Evolutionary conservation across 2,888 invertebrate species (phyloP), one percentile per base, ranked within the genome.

Genomic region (Limenitis camilla): DNA sequence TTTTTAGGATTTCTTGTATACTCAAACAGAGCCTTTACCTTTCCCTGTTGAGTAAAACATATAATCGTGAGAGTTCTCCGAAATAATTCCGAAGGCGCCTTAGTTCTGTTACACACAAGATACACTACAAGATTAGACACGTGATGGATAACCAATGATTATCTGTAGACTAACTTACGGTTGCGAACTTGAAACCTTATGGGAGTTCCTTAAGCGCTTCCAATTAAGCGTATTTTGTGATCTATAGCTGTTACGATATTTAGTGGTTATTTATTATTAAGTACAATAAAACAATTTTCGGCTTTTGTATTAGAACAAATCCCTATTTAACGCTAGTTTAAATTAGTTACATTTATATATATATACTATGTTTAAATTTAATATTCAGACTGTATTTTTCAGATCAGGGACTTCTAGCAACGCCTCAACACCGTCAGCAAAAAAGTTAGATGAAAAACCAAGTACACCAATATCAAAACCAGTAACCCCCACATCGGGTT

Each of bases 391-490:
- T 19, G 19, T 19, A 19, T 19, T 19, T 56, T 59, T 2, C 56
- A 89, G 95, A 69, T 95, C 95, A 63, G 96, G 96, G 42, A 94
- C 95, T 35, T 96, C 95, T 55, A 96, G 96, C 68, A 95, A 95
- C 75, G 95, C 95, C n/a, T 95, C 95, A 65, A 95, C 95, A 32
- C 95, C 96, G 1, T 96, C 95, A 54, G 93, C 94, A 60, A 94
- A 94, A 78, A 94, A 95, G 77, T 85, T 94, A 77, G 94, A 94
- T 76, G 96, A 96, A 69, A 96, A 96, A 78, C 95, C 96, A 7
- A 92, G 94, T 59, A 96, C 97, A 30, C 96, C 96, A 5, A 95
- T 96, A 65, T 94, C 95, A 9, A 97, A 96, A 85, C 93, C 96
- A 5, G 94, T 94, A 56, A 96, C 96, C 36, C 96, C 96, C 4